These are phyloP conservation scores for Dendrolimus pini DNA, from an alignment of 2,888 invertebrate species.

Conservation along the genomic window DNA sequence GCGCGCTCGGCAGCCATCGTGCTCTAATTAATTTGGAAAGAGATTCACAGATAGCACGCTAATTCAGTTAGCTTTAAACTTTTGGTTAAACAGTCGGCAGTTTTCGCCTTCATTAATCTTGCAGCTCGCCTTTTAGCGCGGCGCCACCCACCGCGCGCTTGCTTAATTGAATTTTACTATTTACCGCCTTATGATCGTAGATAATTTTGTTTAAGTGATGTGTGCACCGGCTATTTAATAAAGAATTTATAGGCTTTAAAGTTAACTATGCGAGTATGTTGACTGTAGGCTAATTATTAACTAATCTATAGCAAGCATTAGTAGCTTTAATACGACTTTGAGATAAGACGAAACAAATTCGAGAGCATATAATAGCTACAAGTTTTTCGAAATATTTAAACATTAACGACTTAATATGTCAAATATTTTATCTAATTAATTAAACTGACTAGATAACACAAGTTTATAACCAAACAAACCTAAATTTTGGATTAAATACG, in stretches of 20 bases:
- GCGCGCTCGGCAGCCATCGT: constrained; percentile 46
- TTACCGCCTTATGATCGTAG: not conserved
- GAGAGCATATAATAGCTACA: too few species aligned
- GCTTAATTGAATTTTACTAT: constrained; percentile 17
- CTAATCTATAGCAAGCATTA: too few species aligned
- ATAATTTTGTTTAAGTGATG: not conserved
- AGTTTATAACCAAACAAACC: too few species aligned
- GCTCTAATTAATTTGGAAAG: constrained; percentile 67
- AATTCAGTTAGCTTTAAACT: constrained; percentile 71
- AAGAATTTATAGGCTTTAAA: not conserved
- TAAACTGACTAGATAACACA: too few species aligned
- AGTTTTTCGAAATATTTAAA: too few species aligned
- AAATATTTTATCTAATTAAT: too few species aligned
- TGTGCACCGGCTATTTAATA: not conserved
- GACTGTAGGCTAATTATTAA: not conserved
- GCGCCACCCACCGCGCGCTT: constrained; percentile 46
- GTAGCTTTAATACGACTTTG: too few species aligned
- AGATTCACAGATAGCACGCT: constrained; percentile 70
- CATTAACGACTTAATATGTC: too few species aligned
- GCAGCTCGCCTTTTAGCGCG: constrained; percentile 35
- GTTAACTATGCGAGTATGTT: not conserved
- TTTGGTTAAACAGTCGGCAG: constrained; percentile 54
- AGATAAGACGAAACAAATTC: too few species aligned
- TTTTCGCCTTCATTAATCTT: constrained; percentile 64
- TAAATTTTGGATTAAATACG: too few species aligned